Evolutionary conservation across 2,888 invertebrate species (phyloP).

Genomic region (Apomyelois bistriatella): DNA sequence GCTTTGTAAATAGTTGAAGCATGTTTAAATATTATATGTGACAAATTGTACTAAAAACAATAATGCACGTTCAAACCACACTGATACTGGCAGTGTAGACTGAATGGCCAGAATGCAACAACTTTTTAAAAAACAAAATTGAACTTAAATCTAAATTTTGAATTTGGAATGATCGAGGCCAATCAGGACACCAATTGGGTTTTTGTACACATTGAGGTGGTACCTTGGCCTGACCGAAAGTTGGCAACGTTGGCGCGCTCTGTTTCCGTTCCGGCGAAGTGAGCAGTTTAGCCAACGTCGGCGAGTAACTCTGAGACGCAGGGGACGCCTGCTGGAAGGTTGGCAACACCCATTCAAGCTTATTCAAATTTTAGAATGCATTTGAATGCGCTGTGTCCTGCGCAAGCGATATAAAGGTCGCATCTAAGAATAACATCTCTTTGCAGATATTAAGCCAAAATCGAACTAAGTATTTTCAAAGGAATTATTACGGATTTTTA

Average conservation of each 20-base stretch:
- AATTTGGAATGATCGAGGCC: slow-evolving; percentile 74
- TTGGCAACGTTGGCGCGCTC: slow-evolving; percentile 65
- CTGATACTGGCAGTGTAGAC: slow-evolving; percentile 1
- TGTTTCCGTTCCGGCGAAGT: slow-evolving; percentile 83
- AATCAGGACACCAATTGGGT: slow-evolving; percentile 71
- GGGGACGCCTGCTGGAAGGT: slow-evolving; percentile 76
- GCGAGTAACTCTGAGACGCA: slow-evolving; percentile 85
- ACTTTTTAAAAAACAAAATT: slow-evolving; percentile 35
- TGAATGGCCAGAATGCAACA: slow-evolving; percentile 17
- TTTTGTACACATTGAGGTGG: slow-evolving; percentile 55
- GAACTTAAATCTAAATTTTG: slow-evolving; percentile 72
- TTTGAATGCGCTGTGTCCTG: slow-evolving; percentile 31
- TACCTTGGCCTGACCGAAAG: slow-evolving; percentile 80
- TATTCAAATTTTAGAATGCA: slow-evolving; percentile 28
- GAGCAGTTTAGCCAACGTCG: slow-evolving; percentile 88
- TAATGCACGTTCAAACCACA: slow-evolving; percentile 1
- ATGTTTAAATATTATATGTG: neutral
- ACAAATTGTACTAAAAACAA: neutral
- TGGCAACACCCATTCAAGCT: slow-evolving; percentile 78
- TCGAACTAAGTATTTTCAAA: too few relatives aligned
- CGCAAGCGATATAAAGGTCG: neutral
- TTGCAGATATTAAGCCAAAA: neutral
- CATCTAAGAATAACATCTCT: neutral
- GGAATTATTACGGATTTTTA: too few relatives aligned
- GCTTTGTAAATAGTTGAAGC: slow-evolving; percentile 32